Evolutionary conservation across 2,797 vertebrate genomes (phyloP), one percentile per base, ranked within the genome.

Genomic region (Brachymystax lenok): DNA sequence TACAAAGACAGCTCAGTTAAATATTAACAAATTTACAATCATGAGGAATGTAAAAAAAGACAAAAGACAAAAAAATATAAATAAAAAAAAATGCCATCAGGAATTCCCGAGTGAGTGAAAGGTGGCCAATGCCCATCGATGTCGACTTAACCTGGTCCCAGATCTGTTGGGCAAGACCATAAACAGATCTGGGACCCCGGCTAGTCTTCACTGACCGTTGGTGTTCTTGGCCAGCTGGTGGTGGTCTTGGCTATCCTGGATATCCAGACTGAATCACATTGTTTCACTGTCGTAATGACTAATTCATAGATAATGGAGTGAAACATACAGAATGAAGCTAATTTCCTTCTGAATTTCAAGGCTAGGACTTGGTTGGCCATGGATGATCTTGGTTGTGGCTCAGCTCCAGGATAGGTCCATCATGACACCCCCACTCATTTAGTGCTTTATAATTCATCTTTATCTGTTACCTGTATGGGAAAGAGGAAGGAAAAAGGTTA

Each of bases 11-110:
- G 90, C 93, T 97, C 96, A 96, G 96, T 99, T 99, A 99, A 99
- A 99, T 99, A 99, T 98, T 99, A 95, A 99, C 96, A 99, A 99
- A 99, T 99, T 98, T 98, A 99, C 98, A 99, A 97, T 97, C 95
- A 95, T 97, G 96, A 97, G 97, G 98, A 99, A 99, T 98, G 97
- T 96, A 96, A 96, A 95, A 97, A 88, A 83, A 83, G n/a, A n/a
- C n/a, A 84, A 86, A 73, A 81, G 83, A 76, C 82, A 74, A 88
- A 73, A 85, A 84, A 93, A 89, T 92, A 93, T 88, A 92, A 94
- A 92, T 6, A 91, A 70, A 85, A 70, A 85, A 14, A n/a, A 35
- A 86, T 83, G 78, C 83, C 84, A 79, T n/a, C 56, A 77, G 82
- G 74, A 83, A 72, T 69, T 78, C 83, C 82, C 70, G 50, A 71